phyloP scores from a whole-genome alignment of 2,797 vertebrate genomes.

The Cossypha polioptera region DNA sequence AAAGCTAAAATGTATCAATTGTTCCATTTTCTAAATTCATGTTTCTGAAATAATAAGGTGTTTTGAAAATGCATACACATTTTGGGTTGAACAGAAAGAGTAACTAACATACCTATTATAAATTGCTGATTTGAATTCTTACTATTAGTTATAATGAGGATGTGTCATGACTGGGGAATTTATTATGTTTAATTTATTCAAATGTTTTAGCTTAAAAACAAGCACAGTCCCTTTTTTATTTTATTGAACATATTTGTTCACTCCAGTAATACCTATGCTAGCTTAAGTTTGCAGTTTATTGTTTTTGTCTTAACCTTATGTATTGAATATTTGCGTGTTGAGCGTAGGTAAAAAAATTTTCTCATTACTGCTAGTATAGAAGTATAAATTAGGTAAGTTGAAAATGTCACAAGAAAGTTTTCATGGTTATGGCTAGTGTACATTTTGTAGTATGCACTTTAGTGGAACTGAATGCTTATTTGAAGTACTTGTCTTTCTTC shows the following conservation, averaged over 20 bases:
- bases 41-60: not conserved
- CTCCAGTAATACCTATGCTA: not conserved
- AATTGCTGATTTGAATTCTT: not conserved
- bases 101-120: not conserved
- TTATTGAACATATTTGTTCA: not conserved
- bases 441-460: not conserved
- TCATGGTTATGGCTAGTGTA: not conserved
- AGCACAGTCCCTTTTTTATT: not conserved
- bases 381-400: not conserved
- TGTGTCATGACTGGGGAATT: not conserved
- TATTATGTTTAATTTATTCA: not conserved
- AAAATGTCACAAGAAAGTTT: not conserved
- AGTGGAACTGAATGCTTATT: not conserved
- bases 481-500: not conserved
- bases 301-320: not conserved
- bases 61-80: not conserved
- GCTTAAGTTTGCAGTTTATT: not conserved
- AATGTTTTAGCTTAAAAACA: not conserved
- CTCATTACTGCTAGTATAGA: not conserved
- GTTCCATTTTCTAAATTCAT: not conserved
- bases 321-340: not conserved
- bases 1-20: not conserved
- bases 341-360: not conserved
- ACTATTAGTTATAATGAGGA: not conserved
- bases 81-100: not conserved